Percentiles rank a stretch among this genome's conserved stretches.
Conservation (phyloP, 1,140 invertebrate genomes). For the Pissodes strobi region DNA sequence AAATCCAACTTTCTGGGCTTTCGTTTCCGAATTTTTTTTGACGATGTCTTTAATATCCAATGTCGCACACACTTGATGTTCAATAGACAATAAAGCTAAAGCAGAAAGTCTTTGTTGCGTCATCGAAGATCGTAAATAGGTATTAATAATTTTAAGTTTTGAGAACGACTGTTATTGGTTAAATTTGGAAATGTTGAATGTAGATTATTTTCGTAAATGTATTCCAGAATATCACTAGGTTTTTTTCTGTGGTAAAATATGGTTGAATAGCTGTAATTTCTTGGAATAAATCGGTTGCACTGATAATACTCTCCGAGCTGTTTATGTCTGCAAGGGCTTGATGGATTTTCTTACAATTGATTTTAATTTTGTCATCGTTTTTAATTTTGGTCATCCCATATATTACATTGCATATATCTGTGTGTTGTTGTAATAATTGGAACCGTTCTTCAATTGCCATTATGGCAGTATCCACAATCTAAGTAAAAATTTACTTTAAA, state of each 20-base stretch:
- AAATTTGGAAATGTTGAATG: neutral
- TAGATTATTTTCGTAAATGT: too few relatives aligned
- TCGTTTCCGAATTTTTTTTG: slow-evolving; percentile 11
- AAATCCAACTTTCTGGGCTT: too few relatives aligned
- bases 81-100: too few relatives aligned
- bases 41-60: too few relatives aligned
- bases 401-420: slow-evolving; percentile 7
- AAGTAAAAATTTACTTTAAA: slow-evolving; percentile 13
- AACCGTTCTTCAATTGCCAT: neutral
- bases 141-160: neutral
- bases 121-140: too few relatives aligned
- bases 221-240: too few relatives aligned
- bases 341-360: slow-evolving; percentile 2
- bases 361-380: slow-evolving; percentile 1
- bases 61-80: slow-evolving; percentile 5
- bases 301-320: slow-evolving; percentile 14
- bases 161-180: neutral
- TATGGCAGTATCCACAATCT: slow-evolving; percentile 6
- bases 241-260: slow-evolving; percentile 5
- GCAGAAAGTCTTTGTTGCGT: too few relatives aligned
- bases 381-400: slow-evolving; percentile 13
- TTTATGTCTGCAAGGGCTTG: slow-evolving; percentile 15
- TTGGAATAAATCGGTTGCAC: slow-evolving; percentile 14
- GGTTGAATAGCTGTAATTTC: slow-evolving; percentile 9
- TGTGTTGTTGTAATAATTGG: slow-evolving; percentile 7